These are phyloP conservation scores for Melipona beecheii DNA, from an alignment of 2,888 invertebrate genomes.

Conservation along the genomic window DNA sequence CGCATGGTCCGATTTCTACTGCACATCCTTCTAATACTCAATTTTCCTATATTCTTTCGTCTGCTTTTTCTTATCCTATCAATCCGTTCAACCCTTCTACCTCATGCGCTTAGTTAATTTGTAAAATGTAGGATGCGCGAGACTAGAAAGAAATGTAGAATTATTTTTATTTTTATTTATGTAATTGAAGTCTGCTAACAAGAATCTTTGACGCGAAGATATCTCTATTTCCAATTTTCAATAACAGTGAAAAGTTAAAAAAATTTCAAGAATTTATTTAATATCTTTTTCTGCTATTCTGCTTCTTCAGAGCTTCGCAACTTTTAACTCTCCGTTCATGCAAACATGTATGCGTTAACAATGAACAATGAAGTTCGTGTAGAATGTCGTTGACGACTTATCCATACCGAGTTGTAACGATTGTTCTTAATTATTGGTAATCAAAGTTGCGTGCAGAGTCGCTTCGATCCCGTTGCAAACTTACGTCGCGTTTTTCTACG, in stretches of 20 bases:
- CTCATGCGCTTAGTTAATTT: background rate
- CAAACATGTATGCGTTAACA: background rate
- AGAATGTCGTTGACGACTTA: background rate
- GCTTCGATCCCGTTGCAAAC: background rate
- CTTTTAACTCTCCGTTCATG: too few species aligned
- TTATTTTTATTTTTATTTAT: background rate
- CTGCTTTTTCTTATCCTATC: background rate
- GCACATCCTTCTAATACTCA: background rate
- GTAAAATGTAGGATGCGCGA: background rate
- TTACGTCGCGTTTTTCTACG: slow-evolving; percentile 1
- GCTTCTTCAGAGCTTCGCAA: background rate
- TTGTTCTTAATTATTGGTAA: slow-evolving; percentile 11
- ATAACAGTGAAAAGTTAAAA: background rate
- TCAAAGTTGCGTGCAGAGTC: slow-evolving; percentile 6
- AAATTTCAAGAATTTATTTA: background rate
- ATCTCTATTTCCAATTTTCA: too few species aligned
- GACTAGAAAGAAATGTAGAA: background rate
- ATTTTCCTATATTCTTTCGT: background rate
- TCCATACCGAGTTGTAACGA: background rate
- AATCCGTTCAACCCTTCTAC: background rate
- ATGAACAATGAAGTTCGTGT: background rate
- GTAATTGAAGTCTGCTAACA: too few species aligned
- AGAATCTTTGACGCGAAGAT: too few species aligned
- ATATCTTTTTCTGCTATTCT: background rate
- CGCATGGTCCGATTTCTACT: slow-evolving; percentile 16